Base-by-base conservation (phyloP, 2,797 vertebrate species). In the Heliangelus exortis region DNA sequence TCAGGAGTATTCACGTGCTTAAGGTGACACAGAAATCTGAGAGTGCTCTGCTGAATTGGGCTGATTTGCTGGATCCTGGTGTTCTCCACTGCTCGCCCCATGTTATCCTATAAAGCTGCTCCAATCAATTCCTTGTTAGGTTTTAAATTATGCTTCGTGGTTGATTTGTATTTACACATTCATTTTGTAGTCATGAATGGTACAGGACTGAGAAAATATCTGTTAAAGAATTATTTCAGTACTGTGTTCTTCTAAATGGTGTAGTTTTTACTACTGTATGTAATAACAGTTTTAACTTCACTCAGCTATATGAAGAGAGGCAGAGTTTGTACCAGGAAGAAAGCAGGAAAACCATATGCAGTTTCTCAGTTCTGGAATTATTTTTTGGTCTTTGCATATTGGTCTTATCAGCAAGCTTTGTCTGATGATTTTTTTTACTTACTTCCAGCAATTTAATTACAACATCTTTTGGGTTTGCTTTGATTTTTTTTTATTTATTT, bases 11-110 rank as follows among this genome's bases (percentile, higher is more conserved):
- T 50, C 36, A 6, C 0, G 0, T 23, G 43, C 67, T 53, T 23
- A 4, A 33, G 0, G 0, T 15, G 4, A 10, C 58, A 20, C 69
- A 36, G 29, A 31, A 53, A 14, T 5, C 13, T 0, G 16, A 6
- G 10, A 34, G 39, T 3, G 65, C 69, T 45, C 62, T 74, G 57
- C 48, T 31, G 25, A 21, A 15, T 36, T 8, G 26, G 34, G 19
- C 5, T 54, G 47, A 20, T 25, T 18, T 31, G 62, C 2, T 8
- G 19, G 11, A n/a, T 29, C 20, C 1, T 0, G 0, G n/a, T 9
- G 2, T 33, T 53, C 54, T 20, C 48, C 22, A 45, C 54, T 25
- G 33, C 43, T 61, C 2, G 1, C 63, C 69, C 54, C 31, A 41
- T 21, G n/a, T n/a, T 16, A 14, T n/a, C 31, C 65, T 63, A 0